Evolutionary conservation across 2,113 vertebrate genomes (phyloP).

Genomic region (Cryptoleucopteryx plumbea): DNA sequence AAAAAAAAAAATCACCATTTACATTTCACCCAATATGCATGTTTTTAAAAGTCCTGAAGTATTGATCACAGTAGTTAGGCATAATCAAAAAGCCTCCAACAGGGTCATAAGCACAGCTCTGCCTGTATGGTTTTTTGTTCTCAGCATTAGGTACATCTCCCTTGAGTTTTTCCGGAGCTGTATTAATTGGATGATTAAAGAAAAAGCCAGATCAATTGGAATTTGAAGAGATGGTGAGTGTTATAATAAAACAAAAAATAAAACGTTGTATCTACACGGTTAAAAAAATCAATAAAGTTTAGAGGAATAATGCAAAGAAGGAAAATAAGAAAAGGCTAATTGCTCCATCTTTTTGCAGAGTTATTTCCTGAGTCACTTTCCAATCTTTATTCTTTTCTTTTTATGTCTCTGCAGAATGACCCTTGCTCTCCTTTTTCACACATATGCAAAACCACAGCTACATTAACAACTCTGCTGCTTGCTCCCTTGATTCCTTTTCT

Average conservation of each 20-base stretch:
- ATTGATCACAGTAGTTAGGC: slow-evolving; percentile 49
- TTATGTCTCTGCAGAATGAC: slow-evolving; percentile 33
- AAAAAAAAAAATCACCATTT: neutral
- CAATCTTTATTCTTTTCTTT: slow-evolving; percentile 49
- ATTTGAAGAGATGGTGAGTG: slow-evolving; percentile 40
- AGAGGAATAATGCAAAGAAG: slow-evolving; percentile 27
- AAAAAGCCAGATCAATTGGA: slow-evolving; percentile 32
- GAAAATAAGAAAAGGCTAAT: slow-evolving; percentile 57
- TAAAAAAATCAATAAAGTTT: slow-evolving; percentile 52
- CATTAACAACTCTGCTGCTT: slow-evolving; percentile 23
- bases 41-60: slow-evolving; percentile 34
- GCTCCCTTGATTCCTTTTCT: slow-evolving; percentile 19
- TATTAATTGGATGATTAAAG: slow-evolving; percentile 67
- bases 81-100: slow-evolving; percentile 44
- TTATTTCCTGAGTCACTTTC: slow-evolving; percentile 54
- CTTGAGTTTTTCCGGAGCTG: slow-evolving; percentile 38
- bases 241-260: slow-evolving; percentile 44
- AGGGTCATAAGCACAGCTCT: slow-evolving; percentile 38
- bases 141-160: slow-evolving; percentile 44
- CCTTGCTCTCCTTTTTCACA: slow-evolving; percentile 37
- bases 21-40: slow-evolving; percentile 13
- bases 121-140: slow-evolving; percentile 15
- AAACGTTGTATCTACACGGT: neutral
- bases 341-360: slow-evolving; percentile 35
- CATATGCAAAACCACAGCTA: slow-evolving; percentile 44